Conservation (phyloP, 2,888 invertebrate species). For the Onchidella celtica region DNA sequence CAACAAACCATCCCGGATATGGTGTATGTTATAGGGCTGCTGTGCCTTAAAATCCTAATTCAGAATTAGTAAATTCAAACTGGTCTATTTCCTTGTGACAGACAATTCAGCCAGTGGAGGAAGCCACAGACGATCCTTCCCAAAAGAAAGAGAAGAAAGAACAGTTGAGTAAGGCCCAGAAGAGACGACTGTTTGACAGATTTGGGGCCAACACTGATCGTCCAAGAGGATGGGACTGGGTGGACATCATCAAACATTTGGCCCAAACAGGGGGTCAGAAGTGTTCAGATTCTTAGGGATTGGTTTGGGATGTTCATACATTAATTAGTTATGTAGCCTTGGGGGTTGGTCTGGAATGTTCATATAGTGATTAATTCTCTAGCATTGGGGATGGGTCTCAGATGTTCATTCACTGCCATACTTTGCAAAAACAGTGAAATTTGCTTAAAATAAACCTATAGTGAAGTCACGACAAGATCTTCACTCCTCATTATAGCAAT, state of each 20-base stretch:
- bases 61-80: too few species aligned
- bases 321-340: neutral
- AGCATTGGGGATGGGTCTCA: neutral
- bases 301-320: neutral
- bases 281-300: neutral
- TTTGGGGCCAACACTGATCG: slow-evolving; percentile 88
- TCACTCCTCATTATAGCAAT: too few species aligned
- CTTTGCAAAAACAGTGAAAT: too few species aligned
- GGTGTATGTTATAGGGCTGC: too few species aligned
- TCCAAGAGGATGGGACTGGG: slow-evolving; percentile 96
- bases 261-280: slow-evolving; percentile 84
- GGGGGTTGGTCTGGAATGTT: neutral
- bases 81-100: too few species aligned
- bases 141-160: slow-evolving; percentile 82
- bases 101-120: neutral
- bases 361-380: neutral
- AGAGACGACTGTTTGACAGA: slow-evolving; percentile 92
- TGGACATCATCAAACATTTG: slow-evolving; percentile 96
- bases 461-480: too few species aligned
- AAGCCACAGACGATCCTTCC: slow-evolving; percentile 7
- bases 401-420: too few species aligned
- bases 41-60: too few species aligned
- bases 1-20: too few species aligned
- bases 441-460: too few species aligned
- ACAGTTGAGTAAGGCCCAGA: slow-evolving; percentile 94